Evolutionary conservation across 2,113 vertebrate species (phyloP).

Genomic region (Neofelis nebulosa): DNA sequence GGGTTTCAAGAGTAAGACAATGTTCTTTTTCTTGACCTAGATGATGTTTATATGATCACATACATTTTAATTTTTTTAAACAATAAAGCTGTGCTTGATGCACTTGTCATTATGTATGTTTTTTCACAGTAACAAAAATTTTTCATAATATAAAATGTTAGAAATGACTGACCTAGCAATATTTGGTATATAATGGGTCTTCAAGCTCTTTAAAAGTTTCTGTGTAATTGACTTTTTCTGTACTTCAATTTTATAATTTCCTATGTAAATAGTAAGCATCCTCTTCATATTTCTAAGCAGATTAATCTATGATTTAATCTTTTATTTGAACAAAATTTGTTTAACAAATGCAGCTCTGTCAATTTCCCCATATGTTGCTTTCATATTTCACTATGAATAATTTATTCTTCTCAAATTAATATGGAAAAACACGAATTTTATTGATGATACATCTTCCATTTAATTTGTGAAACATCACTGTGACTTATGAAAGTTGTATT

Average conservation of each 20-base stretch:
- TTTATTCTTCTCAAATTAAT: neutral
- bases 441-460: neutral
- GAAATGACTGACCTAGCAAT: neutral
- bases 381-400: neutral
- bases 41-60: neutral
- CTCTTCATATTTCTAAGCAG: neutral
- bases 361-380: neutral
- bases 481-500: neutral
- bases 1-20: neutral
- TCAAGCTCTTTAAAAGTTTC: neutral
- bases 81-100: neutral
- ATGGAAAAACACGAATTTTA: neutral
- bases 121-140: neutral
- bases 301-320: slow-evolving; percentile 24
- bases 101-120: neutral
- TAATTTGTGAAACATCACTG: neutral
- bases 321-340: slow-evolving; percentile 14
- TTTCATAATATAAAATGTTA: neutral
- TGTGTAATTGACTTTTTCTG: neutral
- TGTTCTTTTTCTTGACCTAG: neutral
- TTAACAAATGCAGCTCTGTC: neutral
- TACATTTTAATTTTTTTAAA: neutral
- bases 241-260: neutral
- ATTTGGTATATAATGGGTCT: neutral
- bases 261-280: neutral